phyloP scores from a whole-genome alignment of 2,113 vertebrate species.

The Australoheros scitulus region DNA sequence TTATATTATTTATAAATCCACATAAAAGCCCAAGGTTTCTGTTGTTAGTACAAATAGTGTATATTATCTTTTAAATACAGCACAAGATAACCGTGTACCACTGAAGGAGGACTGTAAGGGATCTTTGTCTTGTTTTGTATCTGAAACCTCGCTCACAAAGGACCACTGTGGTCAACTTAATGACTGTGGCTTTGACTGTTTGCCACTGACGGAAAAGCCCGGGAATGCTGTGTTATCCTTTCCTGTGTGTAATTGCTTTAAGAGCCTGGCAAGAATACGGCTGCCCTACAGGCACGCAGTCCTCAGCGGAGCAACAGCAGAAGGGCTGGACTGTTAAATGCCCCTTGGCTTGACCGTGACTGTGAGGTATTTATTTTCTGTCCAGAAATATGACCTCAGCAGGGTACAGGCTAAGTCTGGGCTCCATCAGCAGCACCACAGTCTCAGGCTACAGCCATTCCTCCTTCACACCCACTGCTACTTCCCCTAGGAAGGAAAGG shows the following conservation, averaged over 20 bases:
- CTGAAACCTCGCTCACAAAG: constrained; percentile 52
- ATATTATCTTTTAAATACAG: neutral
- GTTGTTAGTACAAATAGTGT: neutral
- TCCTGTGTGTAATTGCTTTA: constrained; percentile 71
- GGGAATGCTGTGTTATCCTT: constrained; percentile 68
- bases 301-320: constrained; percentile 24
- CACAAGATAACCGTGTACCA: neutral
- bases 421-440: constrained; percentile 58
- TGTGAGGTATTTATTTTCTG: constrained; percentile 70
- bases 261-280: constrained; percentile 59
- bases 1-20: neutral
- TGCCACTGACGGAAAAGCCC: constrained; percentile 56
- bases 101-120: neutral
- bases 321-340: constrained; percentile 49
- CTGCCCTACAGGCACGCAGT: constrained; percentile 29
- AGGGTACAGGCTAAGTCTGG: constrained; percentile 34
- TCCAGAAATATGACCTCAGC: constrained; percentile 75
- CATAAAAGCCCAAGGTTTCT: neutral
- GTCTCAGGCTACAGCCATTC: constrained; percentile 50
- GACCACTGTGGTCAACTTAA: constrained; percentile 40
- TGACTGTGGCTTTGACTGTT: constrained; percentile 35
- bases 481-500: constrained; percentile 74
- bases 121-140: constrained; percentile 14
- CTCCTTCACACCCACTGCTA: constrained; percentile 12
- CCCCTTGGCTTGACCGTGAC: constrained; percentile 42